Evolutionary conservation across 2,888 invertebrate species (phyloP), one percentile per base, ranked within the genome.

Genomic region (Tipula lateralis): DNA sequence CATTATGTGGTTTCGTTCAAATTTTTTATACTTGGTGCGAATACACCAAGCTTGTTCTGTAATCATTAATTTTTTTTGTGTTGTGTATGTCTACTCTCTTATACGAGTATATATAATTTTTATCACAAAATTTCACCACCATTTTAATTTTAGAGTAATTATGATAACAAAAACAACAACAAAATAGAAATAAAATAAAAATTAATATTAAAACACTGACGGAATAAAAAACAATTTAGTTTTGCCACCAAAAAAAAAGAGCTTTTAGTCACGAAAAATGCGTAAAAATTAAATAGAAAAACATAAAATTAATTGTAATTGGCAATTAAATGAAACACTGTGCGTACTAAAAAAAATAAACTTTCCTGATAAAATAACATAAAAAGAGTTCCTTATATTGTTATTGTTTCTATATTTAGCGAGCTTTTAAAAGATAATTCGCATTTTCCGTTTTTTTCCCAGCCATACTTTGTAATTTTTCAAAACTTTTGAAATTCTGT

Each of bases 241-340:
- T 66, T 9, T 24, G 24, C 66, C 19, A 19, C 24, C 7, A 66
- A 66, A 24, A 66, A 24, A 44, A 44, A n/a, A n/a, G 12, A 66
- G 24, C 66, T 66, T 24, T 66, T 66, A 66, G 66, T 66, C 66
- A 66, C 66, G 66, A 66, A 66, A 66, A 66, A 66, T 24, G 66
- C 66, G 66, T 66, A 24, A 66, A 66, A 66, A 66, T 66, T 66
- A 66, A 66, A 66, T 66, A 66, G 66, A 66, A 66, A 24, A 66
- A 66, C 66, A 66, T 66, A 66, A 66, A 66, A 66, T 24, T 66
- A 66, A 66, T 66, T 66, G 66, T 66, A 66, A 66, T 66, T 66
- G 12, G 9, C 24, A 66, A 66, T 66, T 66, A 66, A 66, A 66
- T 66, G 24, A 66, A 24, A 66, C 24, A 66, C 66, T 24, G 66